Base-by-base conservation (phyloP, 2,797 vertebrate genomes). In the Neomorphus geoffroyi region DNA sequence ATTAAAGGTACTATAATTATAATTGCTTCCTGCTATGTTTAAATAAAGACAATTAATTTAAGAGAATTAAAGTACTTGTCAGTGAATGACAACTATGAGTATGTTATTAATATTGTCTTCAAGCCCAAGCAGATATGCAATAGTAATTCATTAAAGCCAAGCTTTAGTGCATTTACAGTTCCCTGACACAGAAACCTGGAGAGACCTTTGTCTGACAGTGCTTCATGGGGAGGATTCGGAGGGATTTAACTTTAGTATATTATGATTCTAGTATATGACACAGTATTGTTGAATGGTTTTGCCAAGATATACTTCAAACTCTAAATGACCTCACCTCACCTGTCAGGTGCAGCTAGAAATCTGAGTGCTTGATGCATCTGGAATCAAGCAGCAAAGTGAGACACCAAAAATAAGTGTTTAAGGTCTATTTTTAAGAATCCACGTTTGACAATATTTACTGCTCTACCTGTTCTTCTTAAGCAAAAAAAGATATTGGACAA, bases 21-120 rank as follows among this genome's bases (percentile, higher is more conserved):
- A 56, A 85, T 94, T 90, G 71, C 41, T 82, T 94, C 60, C 65
- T 87, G 53, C 66, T 87, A 50, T 48, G 61, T 67, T 94, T 93
- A 80, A 87, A 69, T 89, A 77, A 74, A 35, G 14, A 46, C 60
- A 64, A n/a, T 65, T 85, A 8, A 82, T 85, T 91, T 86, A 74
- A 85, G 80, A 58, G 24, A 80, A 95, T 56, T 64, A 60, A 82
- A 85, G 58, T 62, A 83, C 80, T 75, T 50, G 82, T 80, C 81
- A 67, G 0, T 92, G 71, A 77, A 67, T 93, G 86, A 78, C 71
- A 80, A 32, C 26, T 58, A 43, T 32, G 65, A 88, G 64, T 88
- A 75, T 62, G 39, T 80, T 81, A 30, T 39, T 51, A 70, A 18
- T 69, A 61, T 73, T 85, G 53, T 79, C 65, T 80, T 83, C 35